Base-by-base conservation (phyloP, 2,113 vertebrate genomes). In the Gila orcuttii region DNA sequence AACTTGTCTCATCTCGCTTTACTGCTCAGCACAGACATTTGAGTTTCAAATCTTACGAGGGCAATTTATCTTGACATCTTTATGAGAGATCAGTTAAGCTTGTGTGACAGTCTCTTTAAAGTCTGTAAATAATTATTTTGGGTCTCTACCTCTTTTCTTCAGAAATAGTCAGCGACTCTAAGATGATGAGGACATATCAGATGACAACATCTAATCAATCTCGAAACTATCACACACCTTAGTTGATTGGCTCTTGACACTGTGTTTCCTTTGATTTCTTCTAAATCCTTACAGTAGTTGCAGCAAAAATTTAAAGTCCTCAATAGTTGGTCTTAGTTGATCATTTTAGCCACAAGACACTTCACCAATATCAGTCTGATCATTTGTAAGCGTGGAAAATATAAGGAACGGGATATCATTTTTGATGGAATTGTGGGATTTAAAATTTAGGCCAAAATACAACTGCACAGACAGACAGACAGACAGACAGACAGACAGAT, bases 261-360 rank as follows among this genome's bases (percentile, higher is more conserved):
- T 33, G 31, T 33, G 13, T 36, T 59, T 75, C 66, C 76, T 83
- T 78, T 84, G 74, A 71, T 59, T 77, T 69, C 15, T 9, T 62
- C 50, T 66, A 84, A 85, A 74, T 84, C 50, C 12, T 85, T 55
- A 73, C 73, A 81, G 82, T 82, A 71, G 87, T 82, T 42, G 68
- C 68, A 39, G 33, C 76, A 88, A 87, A 74, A 85, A 90, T 88
- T 90, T 87, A 77, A 82, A 79, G 79, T 57, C 77, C 74, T 88
- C 84, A 23, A 11, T 39, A 9, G 1, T 2, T 23, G 19, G 9
- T 42, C 36, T 71, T 11, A 69, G 9, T 23, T 71, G 9, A 39
- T 39, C 10, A 39, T 71, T 39, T 71, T 8, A 69, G 31, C 66
- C 66, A 39, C 4, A 19, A 33, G 31, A 36, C 9, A 71, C 10